These are phyloP conservation scores for Leucophenga maculata DNA, from an alignment of 2,888 invertebrate species.

Conservation along the genomic window DNA sequence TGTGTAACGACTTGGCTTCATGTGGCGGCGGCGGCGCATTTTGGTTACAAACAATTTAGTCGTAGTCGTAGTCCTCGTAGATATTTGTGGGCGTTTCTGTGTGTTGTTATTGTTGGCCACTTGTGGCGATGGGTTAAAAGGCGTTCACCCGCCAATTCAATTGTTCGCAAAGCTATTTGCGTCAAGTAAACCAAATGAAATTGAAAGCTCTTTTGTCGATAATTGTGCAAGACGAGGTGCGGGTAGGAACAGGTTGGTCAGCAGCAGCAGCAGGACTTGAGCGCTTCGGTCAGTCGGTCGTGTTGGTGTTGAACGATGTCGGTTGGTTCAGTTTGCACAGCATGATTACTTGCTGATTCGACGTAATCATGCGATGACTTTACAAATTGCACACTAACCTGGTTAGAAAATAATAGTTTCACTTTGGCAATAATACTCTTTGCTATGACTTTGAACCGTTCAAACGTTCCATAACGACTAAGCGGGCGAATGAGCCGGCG, in stretches of 20 bases:
- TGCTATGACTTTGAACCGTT: not conserved
- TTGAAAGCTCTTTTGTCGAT: conserved; percentile 58
- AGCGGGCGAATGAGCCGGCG: no score
- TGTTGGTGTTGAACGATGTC: no score
- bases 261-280: conserved; percentile 30
- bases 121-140: conserved; percentile 16
- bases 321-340: conserved; percentile 37
- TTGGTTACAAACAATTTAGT: conserved; percentile 4
- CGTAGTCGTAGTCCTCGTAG: not conserved
- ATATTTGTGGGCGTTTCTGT: not conserved
- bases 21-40: not conserved
- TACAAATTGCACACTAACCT: conserved; percentile 47
- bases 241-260: not conserved
- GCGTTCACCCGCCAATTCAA: not conserved
- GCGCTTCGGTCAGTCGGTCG: not conserved
- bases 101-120: conserved; percentile 6
- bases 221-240: conserved; percentile 46
- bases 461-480: conserved; percentile 8
- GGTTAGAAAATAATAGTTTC: conserved; percentile 24
- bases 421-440: not conserved
- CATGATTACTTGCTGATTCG: conserved; percentile 58
- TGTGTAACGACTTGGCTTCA: conserved; percentile 25
- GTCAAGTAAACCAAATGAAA: conserved; percentile 57
- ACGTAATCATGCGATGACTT: conserved; percentile 63
- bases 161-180: conserved; percentile 51